Percentiles rank a stretch among this genome's conserved stretches.
phyloP scores from a whole-genome alignment of 2,888 invertebrate species.

The Caenorhabditis doughertyi region DNA sequence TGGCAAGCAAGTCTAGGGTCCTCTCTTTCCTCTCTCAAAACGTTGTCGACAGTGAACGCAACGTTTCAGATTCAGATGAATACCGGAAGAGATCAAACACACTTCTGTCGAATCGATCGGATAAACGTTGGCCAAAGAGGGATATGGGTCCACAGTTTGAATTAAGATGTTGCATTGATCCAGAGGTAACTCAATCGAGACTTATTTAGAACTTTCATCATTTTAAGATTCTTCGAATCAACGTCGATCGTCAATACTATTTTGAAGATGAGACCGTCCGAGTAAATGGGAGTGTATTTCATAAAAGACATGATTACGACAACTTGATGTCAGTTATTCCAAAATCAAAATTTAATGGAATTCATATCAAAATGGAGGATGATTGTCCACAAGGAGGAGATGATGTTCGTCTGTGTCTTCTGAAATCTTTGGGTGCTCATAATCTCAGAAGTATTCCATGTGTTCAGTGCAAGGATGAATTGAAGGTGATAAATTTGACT shows the following conservation, averaged over 20 bases:
- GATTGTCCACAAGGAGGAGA: conserved; percentile 99
- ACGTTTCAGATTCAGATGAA: conserved; percentile 63
- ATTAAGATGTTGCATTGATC: conserved; percentile 67
- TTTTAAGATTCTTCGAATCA: conserved; percentile 60
- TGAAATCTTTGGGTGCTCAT: conserved; percentile 94
- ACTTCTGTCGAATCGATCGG: conserved; percentile 44
- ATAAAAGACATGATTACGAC: conserved; percentile 93
- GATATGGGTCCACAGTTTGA: conserved; percentile 68
- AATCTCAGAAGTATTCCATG: conserved; percentile 89
- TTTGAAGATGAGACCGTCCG: conserved; percentile 73
- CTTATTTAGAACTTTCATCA: neutral
- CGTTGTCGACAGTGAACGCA: conserved; percentile 15
- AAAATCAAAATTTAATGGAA: conserved; percentile 96
- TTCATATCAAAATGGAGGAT: conserved; percentile 99
- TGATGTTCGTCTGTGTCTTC: conserved; percentile 95
- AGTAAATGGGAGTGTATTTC: conserved; percentile 87
- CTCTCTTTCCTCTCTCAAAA: neutral
- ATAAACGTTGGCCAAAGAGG: conserved; percentile 64
- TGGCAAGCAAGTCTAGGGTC: too few relatives aligned
- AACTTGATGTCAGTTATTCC: conserved; percentile 93
- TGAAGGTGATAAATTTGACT: conserved; percentile 86
- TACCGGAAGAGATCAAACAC: conserved; percentile 63
- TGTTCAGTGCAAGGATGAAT: conserved; percentile 87
- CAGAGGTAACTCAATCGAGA: conserved; percentile 36
- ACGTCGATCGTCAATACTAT: conserved; percentile 69